Evolutionary conservation across 2,797 vertebrate genomes (phyloP).

Genomic region (Falco peregrinus): DNA sequence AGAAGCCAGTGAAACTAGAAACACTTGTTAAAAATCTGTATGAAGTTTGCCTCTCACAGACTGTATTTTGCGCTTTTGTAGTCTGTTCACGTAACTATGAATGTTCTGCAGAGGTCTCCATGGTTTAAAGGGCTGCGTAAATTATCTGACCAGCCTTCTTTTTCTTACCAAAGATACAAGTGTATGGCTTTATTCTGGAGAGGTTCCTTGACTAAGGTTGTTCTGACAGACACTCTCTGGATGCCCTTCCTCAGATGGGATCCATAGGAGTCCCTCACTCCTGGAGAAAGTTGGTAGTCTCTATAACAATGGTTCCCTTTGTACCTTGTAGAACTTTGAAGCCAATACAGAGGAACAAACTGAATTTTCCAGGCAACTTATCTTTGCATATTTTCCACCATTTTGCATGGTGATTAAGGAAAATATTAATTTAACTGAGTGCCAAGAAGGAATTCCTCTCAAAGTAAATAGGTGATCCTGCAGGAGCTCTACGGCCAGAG

Average conservation of each 20-base stretch:
- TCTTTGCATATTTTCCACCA: not conserved
- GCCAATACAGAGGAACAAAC: not conserved
- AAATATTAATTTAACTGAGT: not conserved
- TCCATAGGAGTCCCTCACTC: not conserved
- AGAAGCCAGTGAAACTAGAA: not conserved
- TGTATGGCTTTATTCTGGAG: not conserved
- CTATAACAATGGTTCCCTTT: not conserved
- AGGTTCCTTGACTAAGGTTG: not conserved
- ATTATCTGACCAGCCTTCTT: not conserved
- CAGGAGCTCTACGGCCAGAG: not conserved
- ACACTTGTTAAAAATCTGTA: not conserved
- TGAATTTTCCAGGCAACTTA: not conserved
- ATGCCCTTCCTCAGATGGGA: not conserved
- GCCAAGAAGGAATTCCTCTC: not conserved
- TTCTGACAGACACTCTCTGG: not conserved
- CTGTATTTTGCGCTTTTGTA: not conserved
- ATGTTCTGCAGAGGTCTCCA: not conserved
- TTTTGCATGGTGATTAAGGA: not conserved
- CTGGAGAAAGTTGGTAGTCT: not conserved
- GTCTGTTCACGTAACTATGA: not conserved
- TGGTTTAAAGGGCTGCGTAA: not conserved
- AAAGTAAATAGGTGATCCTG: not conserved
- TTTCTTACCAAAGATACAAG: not conserved
- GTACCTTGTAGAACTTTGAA: not conserved
- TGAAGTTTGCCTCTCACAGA: not conserved